Evolutionary conservation across 2,113 vertebrate species (phyloP), one percentile per base, ranked within the genome.

Genomic region (Pagrus major): DNA sequence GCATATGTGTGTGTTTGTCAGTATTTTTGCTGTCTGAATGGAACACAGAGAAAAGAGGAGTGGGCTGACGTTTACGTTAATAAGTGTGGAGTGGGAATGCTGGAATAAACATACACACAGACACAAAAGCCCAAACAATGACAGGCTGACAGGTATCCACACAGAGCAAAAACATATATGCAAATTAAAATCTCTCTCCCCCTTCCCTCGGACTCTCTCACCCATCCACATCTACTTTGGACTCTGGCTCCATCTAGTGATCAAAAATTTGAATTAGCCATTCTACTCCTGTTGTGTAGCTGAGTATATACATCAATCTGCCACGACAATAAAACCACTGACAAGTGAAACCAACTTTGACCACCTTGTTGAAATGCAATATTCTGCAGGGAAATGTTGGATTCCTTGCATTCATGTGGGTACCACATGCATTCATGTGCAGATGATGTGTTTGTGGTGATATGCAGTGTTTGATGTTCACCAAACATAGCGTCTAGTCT

Each of bases 171-270:
- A 47, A 33, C 29, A 67, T 27, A 52, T 31, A 61, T 25, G 9
- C 56, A 47, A 16, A 75, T 18, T 65, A 60, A 27, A 52, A 46
- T 25, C 49, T 56, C 27, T 20, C 66, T 27, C n/a, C 9, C 23
- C 33, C 21, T n/a, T 44, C 31, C 52, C 0, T 0, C 35, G 2
- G 25, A 64, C 42, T 46, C 46, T 10, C 35, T 25, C 66, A n/a
- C 29, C 39, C 27, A 27, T 41, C 44, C 10, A 12, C 1, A 16
- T 6, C 4, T 27, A 14, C 42, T 47, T 65, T 88, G 71, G 75
- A 78, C 84, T 92, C 31, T 93, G 84, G 88, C 89, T 78, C 90
- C 92, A 89, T 87, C 92, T 93, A 86, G 85, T 89, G 86, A 56
- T 25, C 2, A 63, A 66, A 80, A 25, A 4, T 58, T n/a, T 56